These are phyloP conservation scores for Oreochromis tanganicae DNA, from an alignment of 2,113 vertebrate genomes.

Conservation along the genomic window DNA sequence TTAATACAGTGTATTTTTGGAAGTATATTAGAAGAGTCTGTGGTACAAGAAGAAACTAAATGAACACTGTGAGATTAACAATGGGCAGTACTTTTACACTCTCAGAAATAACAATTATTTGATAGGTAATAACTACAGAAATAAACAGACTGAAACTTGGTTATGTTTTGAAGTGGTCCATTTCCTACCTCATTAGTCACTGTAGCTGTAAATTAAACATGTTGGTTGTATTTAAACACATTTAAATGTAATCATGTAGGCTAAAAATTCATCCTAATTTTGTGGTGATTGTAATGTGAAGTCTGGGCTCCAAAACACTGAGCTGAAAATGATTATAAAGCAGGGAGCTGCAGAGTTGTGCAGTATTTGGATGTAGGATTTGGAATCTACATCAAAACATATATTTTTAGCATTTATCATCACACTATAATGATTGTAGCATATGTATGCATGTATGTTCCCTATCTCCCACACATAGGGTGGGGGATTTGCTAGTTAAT, in stretches of 20 bases:
- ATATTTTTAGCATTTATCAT: background rate
- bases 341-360: background rate
- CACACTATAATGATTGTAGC: background rate
- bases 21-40: background rate
- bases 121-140: background rate
- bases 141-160: background rate
- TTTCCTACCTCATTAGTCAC: background rate
- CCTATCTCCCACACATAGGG: background rate
- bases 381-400: background rate
- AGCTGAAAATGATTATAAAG: background rate
- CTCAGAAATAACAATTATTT: background rate
- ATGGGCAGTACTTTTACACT: rapidly evolving
- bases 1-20: background rate
- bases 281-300: background rate
- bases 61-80: background rate
- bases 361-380: background rate
- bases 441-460: background rate
- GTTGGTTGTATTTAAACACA: background rate
- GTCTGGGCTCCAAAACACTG: background rate
- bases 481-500: background rate
- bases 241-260: background rate
- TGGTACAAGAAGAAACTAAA: background rate
- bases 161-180: background rate
- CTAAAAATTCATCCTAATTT: background rate
- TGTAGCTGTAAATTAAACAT: background rate